Evolutionary conservation across 2,797 vertebrate species (phyloP), one percentile per base, ranked within the genome.

Genomic region (Macrochelys suwanniensis): DNA sequence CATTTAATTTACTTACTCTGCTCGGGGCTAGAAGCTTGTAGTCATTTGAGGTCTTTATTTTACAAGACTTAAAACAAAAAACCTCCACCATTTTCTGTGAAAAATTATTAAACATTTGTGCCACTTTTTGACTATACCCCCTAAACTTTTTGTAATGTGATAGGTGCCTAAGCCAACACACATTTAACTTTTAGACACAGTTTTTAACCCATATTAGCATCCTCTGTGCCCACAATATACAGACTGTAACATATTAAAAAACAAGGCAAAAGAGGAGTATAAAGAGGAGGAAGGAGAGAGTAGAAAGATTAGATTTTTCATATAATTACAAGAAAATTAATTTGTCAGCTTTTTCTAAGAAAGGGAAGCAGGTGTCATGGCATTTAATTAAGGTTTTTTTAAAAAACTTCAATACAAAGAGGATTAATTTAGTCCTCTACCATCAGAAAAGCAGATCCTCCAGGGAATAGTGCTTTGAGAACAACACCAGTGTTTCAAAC

Each of bases 1-100:
- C 82, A 86, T 97, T 96, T 96, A 95, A 97, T 97, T 98, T 98
- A 98, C 92, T 95, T 95, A 96, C 76, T 93, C 81, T 53, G 84
- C 80, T 87, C 92, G 86, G 90, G 95, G 90, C 76, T 78, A 96
- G 80, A 84, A 89, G 51, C 81, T 81, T 7, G 37, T 5, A 96
- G 88, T 61, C 84, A 0, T 33, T 97, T 97, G 92, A 92, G 88
- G 89, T 91, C 96, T 98, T 97, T 90, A 96, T 97, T 91, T 93
- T 93, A 90, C 50, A 87, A 84, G 85, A 57, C 25, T 19, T 16
- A 25, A 94, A 91, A 95, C 87, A 89, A 96, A 54, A 97, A 96
- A 84, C 88, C 93, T 95, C 54, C 11, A 96, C 65, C 23, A 61
- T 59, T 85, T 80, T 15, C 33, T 53, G 37, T 42, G 68, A 71